Evolutionary conservation across 2,888 invertebrate genomes (phyloP).

Genomic region (Temnothorax rugatulus): DNA sequence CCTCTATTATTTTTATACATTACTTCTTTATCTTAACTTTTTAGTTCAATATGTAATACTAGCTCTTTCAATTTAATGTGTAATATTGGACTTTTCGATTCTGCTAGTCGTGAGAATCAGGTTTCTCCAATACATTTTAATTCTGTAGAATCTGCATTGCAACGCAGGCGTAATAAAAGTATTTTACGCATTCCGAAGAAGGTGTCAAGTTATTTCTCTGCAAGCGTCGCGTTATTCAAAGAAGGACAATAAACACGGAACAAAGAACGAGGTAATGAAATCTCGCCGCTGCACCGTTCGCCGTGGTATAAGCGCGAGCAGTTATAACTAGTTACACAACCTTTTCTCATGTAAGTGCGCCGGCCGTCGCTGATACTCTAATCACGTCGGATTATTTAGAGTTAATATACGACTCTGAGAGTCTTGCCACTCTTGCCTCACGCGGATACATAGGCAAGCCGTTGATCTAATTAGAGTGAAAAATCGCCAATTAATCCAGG

Average conservation of each 20-base stretch:
- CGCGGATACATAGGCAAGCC: not conserved
- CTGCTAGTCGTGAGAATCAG: not conserved
- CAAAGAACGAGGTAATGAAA: constrained; percentile 37
- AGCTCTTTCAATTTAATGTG: not conserved
- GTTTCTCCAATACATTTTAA: not conserved
- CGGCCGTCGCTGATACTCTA: constrained; percentile 39
- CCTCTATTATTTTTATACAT: not conserved
- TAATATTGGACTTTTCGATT: not conserved
- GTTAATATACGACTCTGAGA: constrained; percentile 20
- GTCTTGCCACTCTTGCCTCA: constrained; percentile 9
- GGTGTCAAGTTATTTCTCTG: constrained; percentile 2
- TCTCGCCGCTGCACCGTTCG: constrained; percentile 10
- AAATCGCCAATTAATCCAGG: constrained; percentile 23
- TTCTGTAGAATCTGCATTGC: not conserved
- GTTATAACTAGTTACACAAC: constrained; percentile 48
- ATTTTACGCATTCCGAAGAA: not conserved
- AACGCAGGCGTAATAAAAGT: not conserved
- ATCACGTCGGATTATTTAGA: constrained; percentile 50
- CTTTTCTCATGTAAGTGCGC: constrained; percentile 39
- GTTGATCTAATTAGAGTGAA: constrained; percentile 35
- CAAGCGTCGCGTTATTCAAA: not conserved
- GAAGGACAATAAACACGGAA: constrained; percentile 18
- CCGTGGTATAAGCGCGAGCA: not conserved
- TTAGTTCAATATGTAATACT: not conserved
- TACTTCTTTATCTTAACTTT: not conserved